These are phyloP conservation scores for Anser cygnoides DNA, from an alignment of 2,113 vertebrate species.

Conservation along the genomic window DNA sequence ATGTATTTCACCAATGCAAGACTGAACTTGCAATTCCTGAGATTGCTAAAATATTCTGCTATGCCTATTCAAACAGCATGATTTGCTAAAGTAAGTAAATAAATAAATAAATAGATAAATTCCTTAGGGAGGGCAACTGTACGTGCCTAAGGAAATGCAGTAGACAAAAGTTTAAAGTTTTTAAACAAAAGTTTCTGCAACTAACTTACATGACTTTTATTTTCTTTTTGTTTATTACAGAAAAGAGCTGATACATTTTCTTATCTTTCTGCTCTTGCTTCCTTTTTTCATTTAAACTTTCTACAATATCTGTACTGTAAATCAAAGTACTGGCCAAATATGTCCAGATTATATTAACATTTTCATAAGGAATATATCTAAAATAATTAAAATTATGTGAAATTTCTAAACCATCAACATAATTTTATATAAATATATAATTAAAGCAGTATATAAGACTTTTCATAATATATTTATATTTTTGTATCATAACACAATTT, in stretches of 20 bases:
- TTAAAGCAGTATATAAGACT: background rate
- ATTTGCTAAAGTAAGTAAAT: background rate
- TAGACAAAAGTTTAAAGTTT: background rate
- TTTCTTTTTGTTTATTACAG: background rate
- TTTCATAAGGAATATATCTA: background rate
- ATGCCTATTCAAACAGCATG: background rate
- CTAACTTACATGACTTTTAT: background rate
- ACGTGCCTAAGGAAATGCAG: constrained; percentile 33
- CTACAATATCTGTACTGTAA: background rate
- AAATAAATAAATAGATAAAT: background rate
- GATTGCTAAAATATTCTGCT: background rate
- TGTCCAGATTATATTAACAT: background rate
- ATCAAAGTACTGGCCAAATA: background rate
- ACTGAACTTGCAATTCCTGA: constrained; percentile 14
- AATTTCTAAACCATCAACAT: background rate
- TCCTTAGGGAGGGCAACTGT: background rate
- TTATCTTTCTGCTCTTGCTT: background rate
- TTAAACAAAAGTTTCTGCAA: background rate
- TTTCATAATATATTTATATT: background rate
- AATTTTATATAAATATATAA: background rate
- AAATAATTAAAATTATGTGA: background rate
- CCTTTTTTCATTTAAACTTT: background rate
- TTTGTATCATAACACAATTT: background rate
- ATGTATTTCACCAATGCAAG: constrained; percentile 1
- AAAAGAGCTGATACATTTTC: background rate